A percentile compares a stretch with the other conserved stretches of the same genome.
Conservation (phyloP, 2,888 invertebrate genomes). For the Lottia scabra region DNA sequence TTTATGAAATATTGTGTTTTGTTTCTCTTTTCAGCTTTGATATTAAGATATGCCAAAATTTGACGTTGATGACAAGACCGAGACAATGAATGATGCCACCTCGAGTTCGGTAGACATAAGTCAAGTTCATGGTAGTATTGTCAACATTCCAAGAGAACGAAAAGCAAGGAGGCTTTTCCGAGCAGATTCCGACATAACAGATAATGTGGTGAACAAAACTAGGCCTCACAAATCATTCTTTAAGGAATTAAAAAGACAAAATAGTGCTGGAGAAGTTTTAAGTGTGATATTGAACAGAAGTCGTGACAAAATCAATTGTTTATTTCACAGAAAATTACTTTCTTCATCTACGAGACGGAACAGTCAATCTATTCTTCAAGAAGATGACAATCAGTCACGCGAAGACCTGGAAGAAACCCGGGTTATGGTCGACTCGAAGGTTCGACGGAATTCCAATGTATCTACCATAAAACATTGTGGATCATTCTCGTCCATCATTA, state of each 20-base stretch:
- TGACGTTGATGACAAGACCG: background rate
- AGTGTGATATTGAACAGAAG: background rate
- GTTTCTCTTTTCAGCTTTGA: too few relatives aligned
- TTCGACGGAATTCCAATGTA: background rate
- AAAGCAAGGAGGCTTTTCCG: background rate
- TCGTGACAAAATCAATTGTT: background rate
- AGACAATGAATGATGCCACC: background rate
- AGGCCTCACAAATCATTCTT: background rate
- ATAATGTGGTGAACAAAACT: background rate
- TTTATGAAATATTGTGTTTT: too few relatives aligned
- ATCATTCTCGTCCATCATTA: background rate
- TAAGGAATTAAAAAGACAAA: background rate
- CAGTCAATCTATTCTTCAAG: background rate
- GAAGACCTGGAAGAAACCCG: background rate
- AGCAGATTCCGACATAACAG: background rate
- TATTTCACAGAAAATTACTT: background rate
- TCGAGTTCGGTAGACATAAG: background rate
- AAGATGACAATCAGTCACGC: background rate
- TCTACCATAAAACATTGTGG: background rate
- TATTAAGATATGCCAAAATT: background rate
- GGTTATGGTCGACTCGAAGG: background rate
- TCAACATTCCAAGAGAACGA: background rate
- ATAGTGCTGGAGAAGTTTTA: background rate
- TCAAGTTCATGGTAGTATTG: background rate
- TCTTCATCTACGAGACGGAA: background rate